phyloP scores from a whole-genome alignment of 37 sponge, comb jelly and placozoan species.

The Bolinopsis microptera region DNA sequence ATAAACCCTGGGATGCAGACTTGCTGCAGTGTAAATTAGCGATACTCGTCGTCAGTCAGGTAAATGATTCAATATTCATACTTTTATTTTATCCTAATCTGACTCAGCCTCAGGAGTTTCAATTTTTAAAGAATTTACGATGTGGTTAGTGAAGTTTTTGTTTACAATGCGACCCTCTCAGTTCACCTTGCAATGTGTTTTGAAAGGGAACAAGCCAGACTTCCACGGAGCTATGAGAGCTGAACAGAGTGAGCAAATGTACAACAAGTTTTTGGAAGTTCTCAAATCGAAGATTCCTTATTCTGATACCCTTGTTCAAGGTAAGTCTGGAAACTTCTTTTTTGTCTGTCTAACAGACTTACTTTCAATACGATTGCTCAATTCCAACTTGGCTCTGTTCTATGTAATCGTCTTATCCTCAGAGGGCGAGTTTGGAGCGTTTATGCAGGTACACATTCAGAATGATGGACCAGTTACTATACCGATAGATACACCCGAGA shows the following conservation, averaged over 20 bases:
- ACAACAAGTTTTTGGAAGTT: constrained; percentile 74
- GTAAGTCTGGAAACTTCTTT: no score
- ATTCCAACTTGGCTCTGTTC: background rate
- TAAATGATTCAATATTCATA: no score
- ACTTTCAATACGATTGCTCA: no score
- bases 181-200: constrained; percentile 94
- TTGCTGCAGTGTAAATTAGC: background rate
- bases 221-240: constrained; percentile 89
- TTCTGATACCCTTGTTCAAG: constrained; percentile 38
- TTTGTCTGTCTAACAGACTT: no score
- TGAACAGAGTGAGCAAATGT: constrained; percentile 78
- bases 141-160: no score
- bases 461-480: constrained; percentile 98
- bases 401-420: background rate
- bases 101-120: no score
- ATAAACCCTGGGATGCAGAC: constrained; percentile 51
- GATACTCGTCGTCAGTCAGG: constrained; percentile 33
- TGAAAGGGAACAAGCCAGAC: constrained; percentile 98
- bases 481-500: constrained; percentile 78
- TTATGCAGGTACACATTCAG: constrained; percentile 93
- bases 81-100: background rate
- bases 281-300: constrained; percentile 72
- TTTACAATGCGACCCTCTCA: constrained; percentile 61
- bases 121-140: no score
- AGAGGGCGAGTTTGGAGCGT: constrained; percentile 96